Base-by-base conservation (phyloP, 23 tunicate species). In the Phallusia fumigata region DNA sequence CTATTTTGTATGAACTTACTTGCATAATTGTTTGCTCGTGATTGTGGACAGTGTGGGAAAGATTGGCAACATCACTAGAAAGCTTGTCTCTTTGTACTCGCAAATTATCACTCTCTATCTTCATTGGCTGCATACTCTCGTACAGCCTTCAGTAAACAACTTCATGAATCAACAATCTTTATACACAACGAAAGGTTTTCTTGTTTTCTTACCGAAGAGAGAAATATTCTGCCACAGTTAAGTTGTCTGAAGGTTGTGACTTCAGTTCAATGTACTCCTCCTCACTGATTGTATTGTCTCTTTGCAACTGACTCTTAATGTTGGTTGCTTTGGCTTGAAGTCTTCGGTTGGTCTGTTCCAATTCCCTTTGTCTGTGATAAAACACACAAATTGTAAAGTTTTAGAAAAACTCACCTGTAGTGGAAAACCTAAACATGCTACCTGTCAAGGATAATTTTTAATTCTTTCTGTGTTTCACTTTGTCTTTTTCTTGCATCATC, bases 381-480 rank as follows among this genome's bases (percentile, higher is more conserved):
- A n/a, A n/a, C n/a, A n/a, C n/a, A n/a, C n/a, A n/a, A n/a, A n/a
- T n/a, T n/a, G n/a, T n/a, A n/a, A n/a, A n/a, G n/a, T n/a, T n/a
- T n/a, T n/a, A n/a, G n/a, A n/a, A n/a, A n/a, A n/a, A n/a, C n/a
- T n/a, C 53, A 65, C 47, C 28, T 18, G 15, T 35, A n/a, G n/a
- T n/a, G n/a, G n/a, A n/a, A n/a, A n/a, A n/a, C n/a, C n/a, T n/a
- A 12, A 77, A 77, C 16, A 35, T 35, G 51, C 12, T 22, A 91
- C 96, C 91, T 83, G 65, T 93, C 88, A 75, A 93, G 85, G 19
- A 93, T 93, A 58, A 88, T 89, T 74, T 93, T 93, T 3, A 93
- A 52, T 44, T 93, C 98, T 51, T 89, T 93, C 72, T 93, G 88
- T 22, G 98, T 93, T 82, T 93, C 87, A 34, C 84, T 53, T 65